Percentiles rank a stretch among this genome's conserved stretches.
Conservation (phyloP, 2,888 invertebrate species). For the Xylocampa areola region DNA sequence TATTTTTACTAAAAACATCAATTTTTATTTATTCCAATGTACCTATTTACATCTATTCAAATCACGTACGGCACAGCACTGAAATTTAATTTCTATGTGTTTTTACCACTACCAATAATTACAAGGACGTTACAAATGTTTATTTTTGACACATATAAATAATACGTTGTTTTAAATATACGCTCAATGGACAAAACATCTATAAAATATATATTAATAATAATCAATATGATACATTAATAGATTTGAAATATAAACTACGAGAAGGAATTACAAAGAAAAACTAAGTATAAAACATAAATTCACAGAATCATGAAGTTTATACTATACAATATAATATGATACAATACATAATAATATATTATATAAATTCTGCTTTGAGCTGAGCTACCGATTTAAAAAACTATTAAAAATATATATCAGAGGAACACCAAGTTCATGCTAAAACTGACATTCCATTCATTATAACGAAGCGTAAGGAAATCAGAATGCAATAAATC, state of each 20-base stretch:
- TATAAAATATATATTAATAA: constrained; percentile 48
- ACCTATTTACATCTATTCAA: constrained; percentile 56
- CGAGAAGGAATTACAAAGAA: constrained; percentile 46
- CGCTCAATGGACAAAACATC: constrained; percentile 35
- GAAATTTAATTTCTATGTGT: constrained; percentile 60
- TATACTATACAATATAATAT: constrained; percentile 37
- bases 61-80: constrained; percentile 64
- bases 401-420: constrained; percentile 46
- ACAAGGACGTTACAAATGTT: constrained; percentile 41
- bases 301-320: constrained; percentile 53
- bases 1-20: constrained; percentile 49
- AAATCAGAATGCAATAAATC: constrained; percentile 15
- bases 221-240: constrained; percentile 49
- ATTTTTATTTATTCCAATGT: constrained; percentile 54
- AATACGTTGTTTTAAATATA: constrained; percentile 38
- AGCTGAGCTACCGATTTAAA: constrained; percentile 48
- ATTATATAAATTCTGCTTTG: constrained; percentile 53
- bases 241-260: constrained; percentile 53
- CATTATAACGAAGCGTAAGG: constrained; percentile 18
- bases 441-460: constrained; percentile 40
- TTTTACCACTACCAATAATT: constrained; percentile 41
- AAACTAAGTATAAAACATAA: constrained; percentile 57
- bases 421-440: constrained; percentile 41
- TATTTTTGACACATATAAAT: constrained; percentile 50
- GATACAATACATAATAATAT: constrained; percentile 44